These are phyloP conservation scores for Hypolimnas misippus DNA, from an alignment of 2,888 invertebrate genomes.

Conservation along the genomic window DNA sequence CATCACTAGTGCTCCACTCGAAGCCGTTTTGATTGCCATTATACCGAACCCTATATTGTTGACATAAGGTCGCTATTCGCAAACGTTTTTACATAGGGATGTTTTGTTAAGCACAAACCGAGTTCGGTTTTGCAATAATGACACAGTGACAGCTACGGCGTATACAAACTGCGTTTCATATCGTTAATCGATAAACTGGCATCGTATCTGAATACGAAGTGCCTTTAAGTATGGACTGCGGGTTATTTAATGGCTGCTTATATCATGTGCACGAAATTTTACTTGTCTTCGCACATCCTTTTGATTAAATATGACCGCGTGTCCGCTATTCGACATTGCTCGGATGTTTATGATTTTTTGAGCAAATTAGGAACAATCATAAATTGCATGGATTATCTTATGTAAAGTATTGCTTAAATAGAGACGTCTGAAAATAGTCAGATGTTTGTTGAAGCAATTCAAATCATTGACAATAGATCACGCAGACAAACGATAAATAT, in stretches of 20 bases:
- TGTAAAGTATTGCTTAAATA: no score
- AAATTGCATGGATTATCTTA: not conserved
- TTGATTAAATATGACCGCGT: not conserved
- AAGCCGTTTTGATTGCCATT: constrained; percentile 41
- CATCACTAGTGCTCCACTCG: constrained; percentile 60
- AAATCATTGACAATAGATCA: no score
- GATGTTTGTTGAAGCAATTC: no score
- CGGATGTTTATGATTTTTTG: not conserved
- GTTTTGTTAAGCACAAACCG: constrained; percentile 56
- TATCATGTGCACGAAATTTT: constrained; percentile 38
- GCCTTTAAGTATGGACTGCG: constrained; percentile 53
- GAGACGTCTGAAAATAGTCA: no score
- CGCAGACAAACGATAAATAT: no score
- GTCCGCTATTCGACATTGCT: not conserved
- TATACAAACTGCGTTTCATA: constrained; percentile 66
- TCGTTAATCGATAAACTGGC: constrained; percentile 66
- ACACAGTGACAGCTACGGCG: constrained; percentile 65
- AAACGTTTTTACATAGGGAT: constrained; percentile 37
- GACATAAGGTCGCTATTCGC: constrained; percentile 47
- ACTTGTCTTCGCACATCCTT: constrained; percentile 24
- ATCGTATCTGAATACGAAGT: constrained; percentile 62
- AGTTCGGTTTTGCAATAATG: constrained; percentile 70
- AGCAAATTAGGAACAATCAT: not conserved
- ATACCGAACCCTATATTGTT: constrained; percentile 47
- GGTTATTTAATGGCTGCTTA: constrained; percentile 44